Evolutionary conservation across 2,888 invertebrate genomes (phyloP).

Genomic region (Conops quadrifasciatus): DNA sequence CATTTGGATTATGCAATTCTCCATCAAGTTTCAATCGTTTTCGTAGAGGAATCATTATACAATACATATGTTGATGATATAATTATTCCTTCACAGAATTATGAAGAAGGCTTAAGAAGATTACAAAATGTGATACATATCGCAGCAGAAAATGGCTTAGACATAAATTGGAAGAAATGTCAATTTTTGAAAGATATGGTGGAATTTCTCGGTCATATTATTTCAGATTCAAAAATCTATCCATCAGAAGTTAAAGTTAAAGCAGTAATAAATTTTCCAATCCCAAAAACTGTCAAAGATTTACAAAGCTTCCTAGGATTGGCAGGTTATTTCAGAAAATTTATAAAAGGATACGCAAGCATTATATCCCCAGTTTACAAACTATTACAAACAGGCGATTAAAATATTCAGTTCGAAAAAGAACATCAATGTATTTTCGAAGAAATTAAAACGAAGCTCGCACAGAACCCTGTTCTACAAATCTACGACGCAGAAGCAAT

Average conservation of each 20-base stretch:
- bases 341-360: conserved; percentile 13
- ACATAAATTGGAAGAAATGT: too few relatives aligned
- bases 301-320: conserved; percentile 28
- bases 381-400: conserved; percentile 21
- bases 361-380: not conserved
- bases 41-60: conserved; percentile 20
- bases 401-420: conserved; percentile 1
- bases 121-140: conserved; percentile 11
- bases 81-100: conserved; percentile 38
- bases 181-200: too few relatives aligned
- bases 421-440: conserved; percentile 23
- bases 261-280: conserved; percentile 24
- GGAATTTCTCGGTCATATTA: conserved; percentile 39
- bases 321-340: conserved; percentile 33
- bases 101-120: conserved; percentile 33
- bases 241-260: conserved; percentile 10
- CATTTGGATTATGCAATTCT: conserved; percentile 45
- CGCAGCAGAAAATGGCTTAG: not conserved
- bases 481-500: conserved; percentile 9
- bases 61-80: conserved; percentile 45
- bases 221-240: conserved; percentile 6
- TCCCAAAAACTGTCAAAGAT: too few relatives aligned
- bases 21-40: conserved; percentile 41
- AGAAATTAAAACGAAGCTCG: conserved; percentile 23
- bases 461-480: not conserved